phyloP scores from a whole-genome alignment of 2,113 vertebrate species.

The Pogonocichla stellata region DNA sequence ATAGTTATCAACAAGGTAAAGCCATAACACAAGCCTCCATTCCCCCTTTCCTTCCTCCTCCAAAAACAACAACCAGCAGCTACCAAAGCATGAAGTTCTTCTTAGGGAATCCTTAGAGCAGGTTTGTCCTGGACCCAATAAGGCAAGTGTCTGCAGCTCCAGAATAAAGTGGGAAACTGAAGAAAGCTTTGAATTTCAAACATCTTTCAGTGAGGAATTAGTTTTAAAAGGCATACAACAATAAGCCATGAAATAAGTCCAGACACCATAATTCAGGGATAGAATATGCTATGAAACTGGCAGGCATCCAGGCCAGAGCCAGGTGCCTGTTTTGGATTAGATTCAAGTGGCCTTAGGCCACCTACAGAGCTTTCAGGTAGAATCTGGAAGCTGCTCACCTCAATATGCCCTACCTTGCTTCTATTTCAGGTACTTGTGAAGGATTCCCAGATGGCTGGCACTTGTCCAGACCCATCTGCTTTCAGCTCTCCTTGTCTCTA shows the following conservation, averaged over 20 bases:
- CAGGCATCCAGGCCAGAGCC: slow-evolving; percentile 72
- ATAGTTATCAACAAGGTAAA: not conserved
- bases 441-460: slow-evolving; percentile 77
- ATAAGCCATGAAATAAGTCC: slow-evolving; percentile 66
- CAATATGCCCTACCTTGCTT: slow-evolving; percentile 45
- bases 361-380: slow-evolving; percentile 77
- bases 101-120: slow-evolving; percentile 3
- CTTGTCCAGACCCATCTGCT: slow-evolving; percentile 49
- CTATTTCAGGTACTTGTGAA: slow-evolving; percentile 69
- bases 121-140: slow-evolving; percentile 27
- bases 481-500: slow-evolving; percentile 17
- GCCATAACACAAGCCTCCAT: not conserved
- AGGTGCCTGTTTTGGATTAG: slow-evolving; percentile 80
- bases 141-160: slow-evolving; percentile 68
- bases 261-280: slow-evolving; percentile 71
- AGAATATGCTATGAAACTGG: slow-evolving; percentile 70
- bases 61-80: not conserved
- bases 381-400: slow-evolving; percentile 68
- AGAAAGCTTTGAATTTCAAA: slow-evolving; percentile 73
- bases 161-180: slow-evolving; percentile 25
- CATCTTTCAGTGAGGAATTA: slow-evolving; percentile 77
- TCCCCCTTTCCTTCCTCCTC: not conserved
- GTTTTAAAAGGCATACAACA: slow-evolving; percentile 72
- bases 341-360: slow-evolving; percentile 80
- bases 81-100: not conserved